phyloP scores from a whole-genome alignment of 2,888 invertebrate species.

The Leptarthrus brevirostris region DNA sequence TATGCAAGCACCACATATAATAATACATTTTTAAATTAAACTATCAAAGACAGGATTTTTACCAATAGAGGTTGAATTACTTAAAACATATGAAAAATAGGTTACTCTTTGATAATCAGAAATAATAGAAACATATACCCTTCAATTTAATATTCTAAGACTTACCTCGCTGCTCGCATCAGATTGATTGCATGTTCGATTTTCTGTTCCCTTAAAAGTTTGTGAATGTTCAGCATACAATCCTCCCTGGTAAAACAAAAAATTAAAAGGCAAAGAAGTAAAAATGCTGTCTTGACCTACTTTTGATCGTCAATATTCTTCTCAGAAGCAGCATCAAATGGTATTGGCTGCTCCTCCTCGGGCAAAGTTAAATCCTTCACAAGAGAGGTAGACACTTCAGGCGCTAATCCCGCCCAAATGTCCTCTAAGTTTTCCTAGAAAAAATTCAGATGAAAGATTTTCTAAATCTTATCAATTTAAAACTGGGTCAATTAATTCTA shows the following conservation, averaged over 20 bases:
- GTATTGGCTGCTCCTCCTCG: slow-evolving; percentile 73
- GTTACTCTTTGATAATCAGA: too few relatives aligned
- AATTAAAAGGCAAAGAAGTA: slow-evolving; percentile 52
- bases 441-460: too few relatives aligned
- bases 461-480: not conserved
- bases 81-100: too few relatives aligned
- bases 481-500: slow-evolving; percentile 17
- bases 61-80: too few relatives aligned
- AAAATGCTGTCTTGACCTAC: slow-evolving; percentile 68
- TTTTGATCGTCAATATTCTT: slow-evolving; percentile 89
- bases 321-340: slow-evolving; percentile 89
- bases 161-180: slow-evolving; percentile 81
- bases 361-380: slow-evolving; percentile 66
- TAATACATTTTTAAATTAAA: too few relatives aligned
- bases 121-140: too few relatives aligned
- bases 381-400: slow-evolving; percentile 73
- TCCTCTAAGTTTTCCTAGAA: slow-evolving; percentile 67
- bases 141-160: too few relatives aligned
- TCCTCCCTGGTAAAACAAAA: slow-evolving; percentile 74
- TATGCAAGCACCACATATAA: too few relatives aligned
- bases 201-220: slow-evolving; percentile 76
- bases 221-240: slow-evolving; percentile 89
- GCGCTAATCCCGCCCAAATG: slow-evolving; percentile 75
- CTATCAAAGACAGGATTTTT: too few relatives aligned
- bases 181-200: slow-evolving; percentile 83